phyloP scores from a whole-genome alignment of 2,113 vertebrate genomes.

The Pyxicephalus adspersus region DNA sequence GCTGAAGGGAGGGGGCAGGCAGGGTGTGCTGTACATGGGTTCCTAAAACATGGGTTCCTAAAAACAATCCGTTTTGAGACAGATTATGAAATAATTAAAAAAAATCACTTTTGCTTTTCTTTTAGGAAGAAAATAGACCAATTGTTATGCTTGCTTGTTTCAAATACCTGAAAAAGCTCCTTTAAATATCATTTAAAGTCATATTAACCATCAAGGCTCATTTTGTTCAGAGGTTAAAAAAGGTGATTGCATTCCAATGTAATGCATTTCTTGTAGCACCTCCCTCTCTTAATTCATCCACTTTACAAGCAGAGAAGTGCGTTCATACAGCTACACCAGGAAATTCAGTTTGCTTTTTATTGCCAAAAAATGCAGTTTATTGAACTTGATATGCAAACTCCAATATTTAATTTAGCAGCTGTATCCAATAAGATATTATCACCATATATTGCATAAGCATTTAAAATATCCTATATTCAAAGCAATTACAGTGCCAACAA shows the following conservation, averaged over 20 bases:
- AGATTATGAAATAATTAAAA: too few relatives aligned
- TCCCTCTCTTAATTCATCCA: neutral
- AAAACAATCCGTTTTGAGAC: too few relatives aligned
- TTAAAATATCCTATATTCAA: conserved; percentile 29
- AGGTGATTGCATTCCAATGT: neutral
- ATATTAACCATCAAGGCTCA: too few relatives aligned
- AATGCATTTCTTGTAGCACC: neutral
- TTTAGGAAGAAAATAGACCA: too few relatives aligned
- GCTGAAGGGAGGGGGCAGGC: too few relatives aligned
- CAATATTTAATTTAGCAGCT: conserved; percentile 37
- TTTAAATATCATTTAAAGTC: too few relatives aligned
- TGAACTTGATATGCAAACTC: conserved; percentile 23
- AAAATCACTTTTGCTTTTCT: too few relatives aligned
- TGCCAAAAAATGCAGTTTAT: conserved; percentile 20
- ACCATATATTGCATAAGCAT: conserved; percentile 31
- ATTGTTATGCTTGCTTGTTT: too few relatives aligned
- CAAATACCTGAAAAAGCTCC: too few relatives aligned
- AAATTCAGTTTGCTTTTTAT: conserved; percentile 20
- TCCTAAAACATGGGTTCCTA: too few relatives aligned
- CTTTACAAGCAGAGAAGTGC: conserved; percentile 14
- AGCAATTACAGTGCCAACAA: conserved; percentile 40
- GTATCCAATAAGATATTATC: conserved; percentile 44
- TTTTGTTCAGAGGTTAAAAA: neutral
- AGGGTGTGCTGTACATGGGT: too few relatives aligned
- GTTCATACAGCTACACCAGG: neutral